Evolutionary conservation across 2,888 invertebrate species (phyloP), one percentile per base, ranked within the genome.

Genomic region (Lochmaea crataegi): DNA sequence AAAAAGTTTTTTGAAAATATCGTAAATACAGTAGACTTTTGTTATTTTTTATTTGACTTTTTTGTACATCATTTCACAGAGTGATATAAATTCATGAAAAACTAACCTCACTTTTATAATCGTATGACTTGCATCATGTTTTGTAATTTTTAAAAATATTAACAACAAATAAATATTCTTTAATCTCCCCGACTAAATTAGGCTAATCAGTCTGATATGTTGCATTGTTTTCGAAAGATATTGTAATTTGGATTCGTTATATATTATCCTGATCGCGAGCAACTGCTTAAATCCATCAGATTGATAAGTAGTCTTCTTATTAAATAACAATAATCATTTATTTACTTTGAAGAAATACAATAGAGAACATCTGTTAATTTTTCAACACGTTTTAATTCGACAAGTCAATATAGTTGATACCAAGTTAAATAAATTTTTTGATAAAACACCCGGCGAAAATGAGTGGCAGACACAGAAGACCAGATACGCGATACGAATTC

Each of bases 401-500:
- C 3, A n/a, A 51, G 51, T 51, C 51, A 51, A 51, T n/a, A 51
- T 51, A 51, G 51, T 51, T 51, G 12, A 48, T 48, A 48, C 48
- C 14, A 48, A 48, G 14, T 48, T 48, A 1, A 48, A 48, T 14
- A 12, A 48, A 41, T 2, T 41, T 41, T 41, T 41, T 10, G 1
- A 10, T 41, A 48, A 48, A 48, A 48, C 12, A 48, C 14, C 48
- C 5, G n/a, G 4, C n/a, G 14, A 48, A 51, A n/a, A 51, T 51
- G 51, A 51, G 51, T 16, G 51, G 51, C 51, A 51, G 51, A 51
- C 51, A n/a, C 6, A 51, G 51, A 51, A 51, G 51, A n/a, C 51
- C 3, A 4, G 51, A 51, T 51, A 51, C 51, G 7, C 14, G n/a
- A 64, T 65, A 71, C 65, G 71, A 65, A 53, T 74, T 65, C 38